A percentile compares a stretch with the other conserved stretches of the same genome.
These are phyloP conservation scores for Echiichthys vipera DNA, from an alignment of 2,797 vertebrate species.

Conservation along the genomic window DNA sequence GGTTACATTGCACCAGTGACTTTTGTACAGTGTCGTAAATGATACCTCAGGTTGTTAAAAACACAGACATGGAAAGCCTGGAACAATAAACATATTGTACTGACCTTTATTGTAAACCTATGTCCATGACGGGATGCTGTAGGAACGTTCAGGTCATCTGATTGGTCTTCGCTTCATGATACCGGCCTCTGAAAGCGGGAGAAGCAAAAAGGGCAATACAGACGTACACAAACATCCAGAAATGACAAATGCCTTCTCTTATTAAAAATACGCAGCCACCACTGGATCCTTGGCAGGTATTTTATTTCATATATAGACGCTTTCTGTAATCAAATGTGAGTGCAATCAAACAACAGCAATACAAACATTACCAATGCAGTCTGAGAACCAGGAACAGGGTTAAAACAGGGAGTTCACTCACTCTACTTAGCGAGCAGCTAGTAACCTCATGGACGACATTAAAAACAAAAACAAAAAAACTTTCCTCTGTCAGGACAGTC, in stretches of 20 bases:
- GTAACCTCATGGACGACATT: conserved; percentile 80
- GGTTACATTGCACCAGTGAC: too few relatives aligned
- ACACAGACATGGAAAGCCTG: background rate
- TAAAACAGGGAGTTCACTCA: conserved; percentile 81
- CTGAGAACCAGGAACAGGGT: conserved; percentile 82
- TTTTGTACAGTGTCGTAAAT: background rate
- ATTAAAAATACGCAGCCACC: conserved; percentile 74
- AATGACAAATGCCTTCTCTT: background rate
- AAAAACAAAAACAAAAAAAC: conserved; percentile 38
- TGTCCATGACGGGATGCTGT: background rate
- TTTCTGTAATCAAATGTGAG: conserved; percentile 90
- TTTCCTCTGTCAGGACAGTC: conserved; percentile 63
- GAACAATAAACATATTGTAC: too few relatives aligned
- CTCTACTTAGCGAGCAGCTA: conserved; percentile 80
- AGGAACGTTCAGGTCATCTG: background rate
- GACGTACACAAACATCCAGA: conserved; percentile 3
- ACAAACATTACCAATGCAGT: conserved; percentile 93
- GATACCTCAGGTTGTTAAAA: background rate
- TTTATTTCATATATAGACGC: conserved; percentile 87
- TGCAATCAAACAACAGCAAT: conserved; percentile 93
- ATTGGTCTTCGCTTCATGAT: background rate
- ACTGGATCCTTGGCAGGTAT: conserved; percentile 80
- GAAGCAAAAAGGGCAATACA: background rate
- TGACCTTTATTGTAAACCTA: background rate
- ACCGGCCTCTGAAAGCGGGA: background rate